Conservation (phyloP, 2,888 invertebrate species). For the Lypha dubia region DNA sequence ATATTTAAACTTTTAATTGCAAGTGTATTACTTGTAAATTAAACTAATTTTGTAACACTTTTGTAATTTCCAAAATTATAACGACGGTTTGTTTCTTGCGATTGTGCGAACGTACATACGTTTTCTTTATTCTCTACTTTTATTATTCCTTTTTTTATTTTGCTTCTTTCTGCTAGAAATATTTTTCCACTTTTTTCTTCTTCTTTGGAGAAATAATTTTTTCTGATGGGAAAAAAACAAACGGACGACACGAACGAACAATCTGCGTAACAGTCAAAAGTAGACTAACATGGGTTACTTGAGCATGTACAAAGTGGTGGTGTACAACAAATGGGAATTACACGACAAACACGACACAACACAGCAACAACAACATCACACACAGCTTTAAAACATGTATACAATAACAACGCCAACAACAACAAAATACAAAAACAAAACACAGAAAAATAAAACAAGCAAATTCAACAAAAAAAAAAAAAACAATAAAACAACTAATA, state of each 20-base stretch:
- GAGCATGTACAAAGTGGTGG: slow-evolving; percentile 82
- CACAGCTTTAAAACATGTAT: slow-evolving; percentile 64
- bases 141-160: slow-evolving; percentile 29
- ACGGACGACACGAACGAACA: slow-evolving; percentile 80
- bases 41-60: slow-evolving; percentile 20
- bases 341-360: slow-evolving; percentile 79
- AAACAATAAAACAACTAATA: neutral
- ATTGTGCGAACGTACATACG: slow-evolving; percentile 61
- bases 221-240: slow-evolving; percentile 60
- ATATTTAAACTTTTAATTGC: slow-evolving; percentile 22
- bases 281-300: slow-evolving; percentile 84
- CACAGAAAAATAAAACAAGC: slow-evolving; percentile 39
- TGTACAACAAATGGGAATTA: slow-evolving; percentile 81
- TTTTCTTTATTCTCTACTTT: slow-evolving; percentile 42
- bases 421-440: slow-evolving; percentile 40
- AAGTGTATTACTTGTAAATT: neutral
- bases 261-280: slow-evolving; percentile 84
- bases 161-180: slow-evolving; percentile 47
- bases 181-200: slow-evolving; percentile 15
- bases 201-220: slow-evolving; percentile 31
- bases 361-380: slow-evolving; percentile 72
- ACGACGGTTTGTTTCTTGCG: slow-evolving; percentile 55
- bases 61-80: slow-evolving; percentile 30
- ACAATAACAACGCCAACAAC: slow-evolving; percentile 63
- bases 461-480: neutral